Percentiles rank a stretch among this genome's conserved stretches.
Evolutionary conservation across 2,113 vertebrate species (phyloP).

Genomic region (Tiliqua scincoides): DNA sequence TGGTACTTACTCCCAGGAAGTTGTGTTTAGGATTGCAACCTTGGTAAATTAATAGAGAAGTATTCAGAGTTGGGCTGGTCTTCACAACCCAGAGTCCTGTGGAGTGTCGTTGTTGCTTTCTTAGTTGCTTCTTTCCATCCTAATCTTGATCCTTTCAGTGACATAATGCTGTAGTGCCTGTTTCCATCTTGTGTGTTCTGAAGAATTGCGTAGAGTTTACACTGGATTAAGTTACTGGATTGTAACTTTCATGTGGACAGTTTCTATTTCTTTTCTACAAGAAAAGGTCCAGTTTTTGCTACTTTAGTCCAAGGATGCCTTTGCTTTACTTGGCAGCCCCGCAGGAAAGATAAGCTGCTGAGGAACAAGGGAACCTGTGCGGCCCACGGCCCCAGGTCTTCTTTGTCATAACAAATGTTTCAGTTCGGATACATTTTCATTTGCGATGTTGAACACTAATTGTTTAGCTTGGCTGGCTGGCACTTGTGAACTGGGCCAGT

Average conservation of each 20-base stretch:
- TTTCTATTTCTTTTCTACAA: not conserved
- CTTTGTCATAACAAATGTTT: constrained; percentile 56
- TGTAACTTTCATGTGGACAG: not conserved
- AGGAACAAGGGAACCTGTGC: constrained; percentile 56
- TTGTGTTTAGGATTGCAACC: too few species aligned
- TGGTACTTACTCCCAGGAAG: too few species aligned
- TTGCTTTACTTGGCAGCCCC: constrained; percentile 66
- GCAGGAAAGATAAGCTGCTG: constrained; percentile 66
- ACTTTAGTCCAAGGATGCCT: constrained; percentile 49
- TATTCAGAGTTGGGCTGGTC: not conserved
- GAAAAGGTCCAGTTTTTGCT: constrained; percentile 32
- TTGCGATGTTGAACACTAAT: constrained; percentile 41
- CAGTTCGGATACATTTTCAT: constrained; percentile 45
- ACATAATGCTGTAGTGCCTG: not conserved
- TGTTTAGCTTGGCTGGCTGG: constrained; percentile 66
- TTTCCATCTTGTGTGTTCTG: not conserved
- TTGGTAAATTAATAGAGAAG: not conserved
- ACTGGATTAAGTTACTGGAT: not conserved
- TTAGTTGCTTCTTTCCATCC: not conserved
- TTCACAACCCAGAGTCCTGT: not conserved
- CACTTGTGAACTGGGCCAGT: constrained; percentile 28
- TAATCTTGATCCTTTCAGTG: not conserved
- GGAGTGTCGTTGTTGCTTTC: not conserved
- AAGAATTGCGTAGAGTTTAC: not conserved
- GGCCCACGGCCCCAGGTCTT: constrained; percentile 39